Base-by-base conservation (phyloP, 37 sponge, comb jelly and placozoan genomes). In the Cladorhizidae sp. region DNA sequence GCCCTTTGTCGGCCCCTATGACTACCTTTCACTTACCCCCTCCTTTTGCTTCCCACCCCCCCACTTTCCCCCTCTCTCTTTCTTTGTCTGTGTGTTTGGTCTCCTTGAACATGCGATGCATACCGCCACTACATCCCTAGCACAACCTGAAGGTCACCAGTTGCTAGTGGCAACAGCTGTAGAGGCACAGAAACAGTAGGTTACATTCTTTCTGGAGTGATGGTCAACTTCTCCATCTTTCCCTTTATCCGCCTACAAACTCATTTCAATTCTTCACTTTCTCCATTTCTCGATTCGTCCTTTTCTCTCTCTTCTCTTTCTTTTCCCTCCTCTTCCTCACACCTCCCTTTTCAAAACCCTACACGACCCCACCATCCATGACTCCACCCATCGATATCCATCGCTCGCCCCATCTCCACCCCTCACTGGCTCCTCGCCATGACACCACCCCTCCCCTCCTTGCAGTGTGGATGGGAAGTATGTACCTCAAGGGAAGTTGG, bases 401-500 rank as follows among this genome's bases (percentile, higher is more conserved):
- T 40, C 42, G 22, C 42, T 70, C 43, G 21, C 41, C 1, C 43
- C n/a, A 33, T 31, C 39, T 50, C 57, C 50, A 9, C 40, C 43
- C 64, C 62, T 61, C 62, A 29, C 62, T 12, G 32, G 11, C 31
- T 36, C 32, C 32, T 33, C 25, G 28, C 0, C 22, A 71, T 26
- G 35, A 39, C 20, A 42, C 72, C 42, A 25, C 26, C 20, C 26
- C 5, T 14, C 59, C 29, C 59, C 41, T 32, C 23, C 56, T 52
- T 73, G 12, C 64, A 94, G 95, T 84, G 88, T 89, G 36, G 86
- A 80, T 69, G 95, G 95, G 39, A 80, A 84, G 77, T 94, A 94
- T 65, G 83, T 85, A 14, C 89, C 89, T 0, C 89, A 89, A 59
- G 95, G 95, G 15, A 94, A 88, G 71, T 74, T 94, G n/a, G 95